These are phyloP conservation scores for Meles meles DNA, from an alignment of 2,113 vertebrate species.

Conservation along the genomic window DNA sequence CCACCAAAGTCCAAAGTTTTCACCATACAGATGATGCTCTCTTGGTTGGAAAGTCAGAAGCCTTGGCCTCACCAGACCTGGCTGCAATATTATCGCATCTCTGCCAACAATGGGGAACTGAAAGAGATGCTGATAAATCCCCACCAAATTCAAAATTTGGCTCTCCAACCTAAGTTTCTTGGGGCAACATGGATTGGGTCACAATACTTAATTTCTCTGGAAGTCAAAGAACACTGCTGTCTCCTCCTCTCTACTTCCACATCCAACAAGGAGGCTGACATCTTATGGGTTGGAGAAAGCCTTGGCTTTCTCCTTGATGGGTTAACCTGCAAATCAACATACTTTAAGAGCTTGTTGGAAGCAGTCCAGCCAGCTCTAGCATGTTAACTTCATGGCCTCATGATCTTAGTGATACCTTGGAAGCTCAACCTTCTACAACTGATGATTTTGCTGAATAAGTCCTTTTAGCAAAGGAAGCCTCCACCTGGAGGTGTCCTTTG, in stretches of 20 bases:
- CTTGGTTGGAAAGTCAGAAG: not conserved
- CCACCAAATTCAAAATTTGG: not conserved
- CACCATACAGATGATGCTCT: not conserved
- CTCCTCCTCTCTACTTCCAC: not conserved
- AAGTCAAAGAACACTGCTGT: not conserved
- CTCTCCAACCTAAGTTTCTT: not conserved
- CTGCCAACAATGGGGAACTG: not conserved
- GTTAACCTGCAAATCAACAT: not conserved
- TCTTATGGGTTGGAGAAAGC: not conserved
- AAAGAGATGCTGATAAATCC: not conserved
- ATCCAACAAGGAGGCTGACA: not conserved
- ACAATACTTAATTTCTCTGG: not conserved
- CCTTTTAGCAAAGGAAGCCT: not conserved
- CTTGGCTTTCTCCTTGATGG: not conserved
- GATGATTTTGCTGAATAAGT: not conserved
- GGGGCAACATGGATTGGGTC: not conserved
- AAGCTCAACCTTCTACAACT: not conserved
- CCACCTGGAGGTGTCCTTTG: not conserved
- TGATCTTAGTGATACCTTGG: not conserved
- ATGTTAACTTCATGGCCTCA: not conserved
- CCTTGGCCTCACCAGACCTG: not conserved
- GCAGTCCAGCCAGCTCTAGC: not conserved
- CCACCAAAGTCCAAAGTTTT: not conserved
- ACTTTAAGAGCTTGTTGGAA: not conserved
- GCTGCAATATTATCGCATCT: not conserved